Evolutionary conservation across 1,140 invertebrate genomes (phyloP).

Genomic region (Zaprionus nigranus): DNA sequence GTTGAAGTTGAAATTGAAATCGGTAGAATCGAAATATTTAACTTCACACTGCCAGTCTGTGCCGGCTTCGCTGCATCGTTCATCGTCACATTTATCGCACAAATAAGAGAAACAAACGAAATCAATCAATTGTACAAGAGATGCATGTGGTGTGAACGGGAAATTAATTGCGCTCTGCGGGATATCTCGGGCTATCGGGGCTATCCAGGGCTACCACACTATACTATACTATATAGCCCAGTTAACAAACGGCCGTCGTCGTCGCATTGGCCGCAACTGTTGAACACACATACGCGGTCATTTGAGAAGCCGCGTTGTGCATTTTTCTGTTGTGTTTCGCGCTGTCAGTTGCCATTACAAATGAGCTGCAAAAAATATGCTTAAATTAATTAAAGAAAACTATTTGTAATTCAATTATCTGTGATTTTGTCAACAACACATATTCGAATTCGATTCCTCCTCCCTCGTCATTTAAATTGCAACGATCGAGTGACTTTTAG

Average conservation of each 20-base stretch:
- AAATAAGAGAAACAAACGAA: slow-evolving; percentile 42
- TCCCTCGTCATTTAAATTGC: slow-evolving; percentile 38
- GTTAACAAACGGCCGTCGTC: slow-evolving; percentile 26
- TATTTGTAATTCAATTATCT: slow-evolving; percentile 77
- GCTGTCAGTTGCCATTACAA: slow-evolving; percentile 78
- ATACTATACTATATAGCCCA: slow-evolving; percentile 8
- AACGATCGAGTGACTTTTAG: slow-evolving; percentile 38
- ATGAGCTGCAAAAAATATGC: slow-evolving; percentile 34
- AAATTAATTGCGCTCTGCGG: slow-evolving; percentile 72
- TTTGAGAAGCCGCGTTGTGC: neutral
- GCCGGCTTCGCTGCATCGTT: neutral
- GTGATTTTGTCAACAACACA: slow-evolving; percentile 78
- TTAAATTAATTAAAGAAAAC: slow-evolving; percentile 59
- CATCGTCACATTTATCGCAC: neutral
- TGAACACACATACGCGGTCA: slow-evolving; percentile 31
- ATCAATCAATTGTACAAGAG: slow-evolving; percentile 72
- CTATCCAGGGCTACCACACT: neutral
- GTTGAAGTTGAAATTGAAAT: neutral
- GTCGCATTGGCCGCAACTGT: slow-evolving; percentile 9
- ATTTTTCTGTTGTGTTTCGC: slow-evolving; percentile 15
- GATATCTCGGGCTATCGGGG: slow-evolving; percentile 22
- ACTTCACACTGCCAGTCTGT: neutral
- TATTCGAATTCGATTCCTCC: slow-evolving; percentile 24
- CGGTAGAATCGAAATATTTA: neutral
- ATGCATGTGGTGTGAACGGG: slow-evolving; percentile 70